Evolutionary conservation across 2,888 invertebrate species (phyloP).

Genomic region (Phalera bucephala): DNA sequence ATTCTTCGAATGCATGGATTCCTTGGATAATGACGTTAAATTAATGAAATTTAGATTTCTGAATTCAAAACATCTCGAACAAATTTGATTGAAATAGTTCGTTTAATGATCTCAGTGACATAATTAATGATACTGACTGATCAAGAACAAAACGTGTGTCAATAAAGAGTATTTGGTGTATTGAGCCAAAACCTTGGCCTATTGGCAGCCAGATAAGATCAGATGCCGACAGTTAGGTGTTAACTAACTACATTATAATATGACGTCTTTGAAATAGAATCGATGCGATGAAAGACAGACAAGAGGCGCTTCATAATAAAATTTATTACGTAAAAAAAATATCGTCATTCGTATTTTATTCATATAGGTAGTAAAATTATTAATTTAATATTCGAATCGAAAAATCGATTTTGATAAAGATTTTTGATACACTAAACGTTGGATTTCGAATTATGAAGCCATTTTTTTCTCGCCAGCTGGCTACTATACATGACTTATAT

Average conservation of each 20-base stretch:
- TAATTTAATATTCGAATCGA: too few species aligned
- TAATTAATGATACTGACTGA: neutral
- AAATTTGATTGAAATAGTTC: neutral
- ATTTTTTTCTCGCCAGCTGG: too few species aligned
- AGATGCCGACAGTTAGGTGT: constrained; percentile 1
- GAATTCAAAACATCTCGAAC: too few species aligned
- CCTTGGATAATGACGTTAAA: too few species aligned
- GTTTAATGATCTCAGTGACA: neutral
- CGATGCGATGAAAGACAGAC: constrained; percentile 2
- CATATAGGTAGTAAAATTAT: neutral
- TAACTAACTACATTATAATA: constrained; percentile 8
- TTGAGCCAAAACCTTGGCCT: constrained; percentile 43
- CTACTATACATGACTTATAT: neutral
- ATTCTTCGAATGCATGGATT: neutral
- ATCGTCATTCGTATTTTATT: neutral
- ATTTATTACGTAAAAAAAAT: constrained; percentile 1
- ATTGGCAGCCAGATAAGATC: constrained; percentile 28
- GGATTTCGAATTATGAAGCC: too few species aligned
- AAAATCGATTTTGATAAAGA: too few species aligned
- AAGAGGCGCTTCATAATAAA: constrained; percentile 2
- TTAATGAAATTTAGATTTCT: too few species aligned
- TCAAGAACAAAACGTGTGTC: constrained; percentile 22
- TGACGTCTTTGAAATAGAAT: constrained; percentile 15
- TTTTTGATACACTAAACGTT: too few species aligned
- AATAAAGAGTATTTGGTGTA: constrained; percentile 23